Evolutionary conservation across 2,797 vertebrate genomes (phyloP).

Genomic region (Enteromius fasciolatus): DNA sequence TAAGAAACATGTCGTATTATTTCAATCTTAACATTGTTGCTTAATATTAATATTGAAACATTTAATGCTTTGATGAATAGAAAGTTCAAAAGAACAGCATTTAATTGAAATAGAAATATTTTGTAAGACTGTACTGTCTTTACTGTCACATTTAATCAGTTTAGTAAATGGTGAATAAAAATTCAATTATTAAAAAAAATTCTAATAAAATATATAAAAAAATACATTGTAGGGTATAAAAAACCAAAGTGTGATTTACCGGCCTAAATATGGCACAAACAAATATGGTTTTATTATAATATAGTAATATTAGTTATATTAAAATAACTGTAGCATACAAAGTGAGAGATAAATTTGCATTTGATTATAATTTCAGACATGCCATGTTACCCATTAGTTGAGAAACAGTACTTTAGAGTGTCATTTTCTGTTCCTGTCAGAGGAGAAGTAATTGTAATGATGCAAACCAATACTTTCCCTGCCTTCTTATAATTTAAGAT

Average conservation of each 20-base stretch:
- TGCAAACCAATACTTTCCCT: conserved; percentile 3
- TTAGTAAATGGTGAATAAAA: neutral
- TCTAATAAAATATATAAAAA: no score
- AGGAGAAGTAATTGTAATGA: neutral
- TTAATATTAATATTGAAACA: neutral
- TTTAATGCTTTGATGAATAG: neutral
- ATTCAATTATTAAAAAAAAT: neutral
- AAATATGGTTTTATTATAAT: neutral
- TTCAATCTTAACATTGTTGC: neutral
- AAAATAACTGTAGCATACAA: neutral
- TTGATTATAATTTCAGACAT: neutral
- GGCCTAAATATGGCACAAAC: neutral
- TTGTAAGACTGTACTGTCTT: neutral
- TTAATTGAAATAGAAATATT: neutral
- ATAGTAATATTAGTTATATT: neutral
- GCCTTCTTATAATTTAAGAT: neutral
- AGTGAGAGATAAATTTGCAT: neutral
- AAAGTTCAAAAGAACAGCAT: neutral
- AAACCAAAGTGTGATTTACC: neutral
- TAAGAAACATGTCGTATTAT: neutral
- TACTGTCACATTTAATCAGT: neutral
- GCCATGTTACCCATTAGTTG: neutral
- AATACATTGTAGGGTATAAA: neutral
- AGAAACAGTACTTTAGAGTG: neutral
- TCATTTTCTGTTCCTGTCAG: conserved; percentile 1